Conservation (phyloP, 2,888 invertebrate genomes). For the Pogonocherus hispidulus region DNA sequence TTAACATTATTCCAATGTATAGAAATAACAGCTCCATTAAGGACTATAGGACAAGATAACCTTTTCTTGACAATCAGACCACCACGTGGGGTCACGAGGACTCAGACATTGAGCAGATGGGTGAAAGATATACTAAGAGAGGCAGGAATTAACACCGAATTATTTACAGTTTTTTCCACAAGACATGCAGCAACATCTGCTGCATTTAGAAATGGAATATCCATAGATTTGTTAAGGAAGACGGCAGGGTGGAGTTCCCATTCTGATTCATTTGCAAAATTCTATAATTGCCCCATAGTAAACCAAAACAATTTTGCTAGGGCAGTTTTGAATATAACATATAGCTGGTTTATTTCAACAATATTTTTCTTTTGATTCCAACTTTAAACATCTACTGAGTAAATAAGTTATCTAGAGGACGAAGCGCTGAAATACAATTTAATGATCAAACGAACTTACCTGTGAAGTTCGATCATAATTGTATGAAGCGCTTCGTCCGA, state of each 20-base stretch:
- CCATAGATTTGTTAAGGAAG: conserved; percentile 44
- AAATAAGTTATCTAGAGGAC: neutral
- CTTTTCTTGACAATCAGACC: conserved; percentile 46
- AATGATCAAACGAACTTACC: too few relatives aligned
- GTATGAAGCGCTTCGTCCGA: neutral
- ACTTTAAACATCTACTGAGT: neutral
- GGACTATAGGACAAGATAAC: neutral
- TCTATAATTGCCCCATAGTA: conserved; percentile 47
- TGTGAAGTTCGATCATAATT: too few relatives aligned
- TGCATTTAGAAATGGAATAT: conserved; percentile 46
- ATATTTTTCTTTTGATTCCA: neutral
- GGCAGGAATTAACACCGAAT: conserved; percentile 46
- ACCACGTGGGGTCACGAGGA: conserved; percentile 40
- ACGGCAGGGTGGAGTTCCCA: conserved; percentile 47
- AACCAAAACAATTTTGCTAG: neutral
- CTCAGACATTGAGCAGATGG: conserved; percentile 50
- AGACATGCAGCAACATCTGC: conserved; percentile 52
- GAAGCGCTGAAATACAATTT: neutral
- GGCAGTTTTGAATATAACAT: neutral
- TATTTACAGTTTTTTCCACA: conserved; percentile 49
- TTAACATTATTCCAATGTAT: conserved; percentile 35
- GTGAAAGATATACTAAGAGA: conserved; percentile 40
- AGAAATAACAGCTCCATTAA: conserved; percentile 27
- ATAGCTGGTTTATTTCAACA: neutral
- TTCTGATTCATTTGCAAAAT: conserved; percentile 46